phyloP scores from a whole-genome alignment of 2,797 vertebrate species.

The Hoplostethus mediterraneus region DNA sequence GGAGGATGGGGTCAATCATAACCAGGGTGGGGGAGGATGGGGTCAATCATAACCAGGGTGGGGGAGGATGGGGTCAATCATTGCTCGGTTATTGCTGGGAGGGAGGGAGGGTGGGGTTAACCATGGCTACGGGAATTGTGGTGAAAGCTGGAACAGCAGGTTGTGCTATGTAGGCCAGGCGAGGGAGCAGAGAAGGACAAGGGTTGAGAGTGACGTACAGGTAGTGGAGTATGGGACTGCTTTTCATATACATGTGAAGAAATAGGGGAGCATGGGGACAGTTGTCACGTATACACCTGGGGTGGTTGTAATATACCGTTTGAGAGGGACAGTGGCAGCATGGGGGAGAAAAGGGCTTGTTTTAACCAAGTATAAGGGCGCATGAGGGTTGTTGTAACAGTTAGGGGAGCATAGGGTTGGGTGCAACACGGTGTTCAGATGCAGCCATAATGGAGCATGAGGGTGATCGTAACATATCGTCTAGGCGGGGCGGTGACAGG shows the following conservation, averaged over 20 bases:
- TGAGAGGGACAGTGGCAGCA: not conserved
- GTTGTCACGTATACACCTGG: conserved; percentile 21
- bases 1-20: conserved; percentile 9
- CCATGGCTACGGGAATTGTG: not conserved
- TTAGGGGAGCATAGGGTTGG: conserved; percentile 1
- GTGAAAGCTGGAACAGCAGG: not conserved
- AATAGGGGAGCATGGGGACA: conserved; percentile 34
- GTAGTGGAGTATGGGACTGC: not conserved
- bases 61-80: conserved; percentile 33
- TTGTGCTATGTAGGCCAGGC: too few species aligned
- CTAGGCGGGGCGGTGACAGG: conserved; percentile 33
- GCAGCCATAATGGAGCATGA: conserved; percentile 23
- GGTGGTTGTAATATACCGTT: not conserved
- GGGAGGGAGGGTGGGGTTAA: not conserved
- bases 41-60: not conserved
- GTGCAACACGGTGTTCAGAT: not conserved
- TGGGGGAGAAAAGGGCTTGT: conserved; percentile 29
- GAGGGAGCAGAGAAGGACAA: too few species aligned
- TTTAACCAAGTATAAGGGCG: too few species aligned
- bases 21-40: not conserved
- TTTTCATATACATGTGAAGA: conserved; percentile 14
- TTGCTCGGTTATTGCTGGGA: not conserved
- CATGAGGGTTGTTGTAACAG: conserved; percentile 15
- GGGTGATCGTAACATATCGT: conserved; percentile 39
- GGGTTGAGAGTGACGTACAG: not conserved